phyloP scores from a whole-genome alignment of 2,113 vertebrate species.

The Rhinolophus sinicus region DNA sequence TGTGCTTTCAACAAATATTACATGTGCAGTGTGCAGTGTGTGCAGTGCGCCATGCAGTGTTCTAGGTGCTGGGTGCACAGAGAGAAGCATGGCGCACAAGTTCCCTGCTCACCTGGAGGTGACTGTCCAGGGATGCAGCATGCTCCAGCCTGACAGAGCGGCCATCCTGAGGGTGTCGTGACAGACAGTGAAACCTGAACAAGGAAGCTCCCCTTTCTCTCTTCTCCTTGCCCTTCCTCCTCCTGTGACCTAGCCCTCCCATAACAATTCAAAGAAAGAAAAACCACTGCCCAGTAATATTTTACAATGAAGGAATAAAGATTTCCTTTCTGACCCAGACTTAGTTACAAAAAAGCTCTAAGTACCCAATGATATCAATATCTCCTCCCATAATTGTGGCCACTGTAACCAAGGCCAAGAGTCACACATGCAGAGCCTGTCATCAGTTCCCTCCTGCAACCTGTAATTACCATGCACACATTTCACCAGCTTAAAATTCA shows the following conservation, averaged over 20 bases:
- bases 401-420: not conserved
- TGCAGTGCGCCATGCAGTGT: accelerated
- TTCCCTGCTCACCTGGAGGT: not conserved
- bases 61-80: accelerated
- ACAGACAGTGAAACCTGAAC: not conserved
- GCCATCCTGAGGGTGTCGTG: too few relatives aligned
- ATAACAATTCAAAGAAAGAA: not conserved
- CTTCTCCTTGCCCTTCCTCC: not conserved
- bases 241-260: not conserved
- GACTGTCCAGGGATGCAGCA: not conserved
- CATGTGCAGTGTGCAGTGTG: accelerated
- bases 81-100: not conserved
- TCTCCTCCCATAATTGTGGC: not conserved
- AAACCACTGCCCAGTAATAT: not conserved
- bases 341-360: not conserved
- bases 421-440: not conserved
- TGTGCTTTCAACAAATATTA: not conserved
- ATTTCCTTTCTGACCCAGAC: not conserved
- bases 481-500: not conserved
- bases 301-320: not conserved
- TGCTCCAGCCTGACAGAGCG: too few relatives aligned
- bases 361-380: not conserved
- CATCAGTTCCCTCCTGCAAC: not conserved
- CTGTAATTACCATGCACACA: not conserved
- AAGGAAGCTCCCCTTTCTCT: not conserved